These are phyloP conservation scores for Brachionichthys hirsutus DNA, from an alignment of 2,113 vertebrate species.

Conservation along the genomic window DNA sequence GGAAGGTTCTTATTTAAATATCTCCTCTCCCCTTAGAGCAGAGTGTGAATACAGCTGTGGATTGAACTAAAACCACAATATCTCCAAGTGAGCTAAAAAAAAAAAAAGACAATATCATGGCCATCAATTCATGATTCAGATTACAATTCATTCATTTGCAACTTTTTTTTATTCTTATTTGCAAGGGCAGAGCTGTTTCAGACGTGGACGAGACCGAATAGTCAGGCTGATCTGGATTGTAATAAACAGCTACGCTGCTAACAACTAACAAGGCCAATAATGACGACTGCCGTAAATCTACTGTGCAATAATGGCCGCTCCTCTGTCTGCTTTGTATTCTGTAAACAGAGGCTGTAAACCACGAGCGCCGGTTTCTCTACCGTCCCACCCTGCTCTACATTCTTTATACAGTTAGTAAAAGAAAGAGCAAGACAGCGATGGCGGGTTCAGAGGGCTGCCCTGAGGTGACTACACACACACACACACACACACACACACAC, in stretches of 20 bases:
- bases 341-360: conserved; percentile 14
- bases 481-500: conserved; percentile 6
- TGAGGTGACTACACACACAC: conserved; percentile 10
- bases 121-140: too few species aligned
- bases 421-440: conserved; percentile 16
- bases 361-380: conserved; percentile 19
- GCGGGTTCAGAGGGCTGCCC: conserved; percentile 49
- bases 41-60: too few species aligned
- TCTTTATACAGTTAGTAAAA: conserved; percentile 30
- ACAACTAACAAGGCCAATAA: conserved; percentile 4
- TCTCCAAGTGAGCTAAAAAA: too few species aligned
- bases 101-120: too few species aligned
- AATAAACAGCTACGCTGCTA: conserved; percentile 4
- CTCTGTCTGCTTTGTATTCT: conserved; percentile 22
- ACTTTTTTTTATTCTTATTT: background rate
- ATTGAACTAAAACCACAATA: too few species aligned
- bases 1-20: too few species aligned
- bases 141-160: background rate
- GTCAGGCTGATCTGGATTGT: conserved; percentile 4
- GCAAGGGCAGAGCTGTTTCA: background rate
- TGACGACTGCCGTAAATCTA: too few species aligned
- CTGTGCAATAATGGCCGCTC: background rate
- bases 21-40: too few species aligned
- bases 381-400: conserved; percentile 28
- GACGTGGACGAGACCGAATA: background rate